Conservation (phyloP, 2,888 invertebrate genomes). For the Taenaris catops region DNA sequence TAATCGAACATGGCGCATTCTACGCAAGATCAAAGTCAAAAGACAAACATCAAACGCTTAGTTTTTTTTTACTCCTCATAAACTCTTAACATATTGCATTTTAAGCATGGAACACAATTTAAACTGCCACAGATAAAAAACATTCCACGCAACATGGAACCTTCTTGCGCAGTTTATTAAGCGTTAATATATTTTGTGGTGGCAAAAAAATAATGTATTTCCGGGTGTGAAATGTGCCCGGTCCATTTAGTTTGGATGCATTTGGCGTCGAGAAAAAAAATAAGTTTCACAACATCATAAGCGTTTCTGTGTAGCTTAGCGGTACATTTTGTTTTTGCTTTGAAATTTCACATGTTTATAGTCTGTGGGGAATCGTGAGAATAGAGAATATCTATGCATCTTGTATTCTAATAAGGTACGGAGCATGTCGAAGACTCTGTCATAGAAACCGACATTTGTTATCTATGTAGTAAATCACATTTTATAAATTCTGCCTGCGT, state of each 20-base stretch:
- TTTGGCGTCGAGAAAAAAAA: slow-evolving; percentile 44
- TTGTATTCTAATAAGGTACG: slow-evolving; percentile 48
- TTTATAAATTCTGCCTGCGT: slow-evolving; percentile 27
- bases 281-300: slow-evolving; percentile 35
- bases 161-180: slow-evolving; percentile 16
- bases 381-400: slow-evolving; percentile 37
- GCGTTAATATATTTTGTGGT: slow-evolving; percentile 13
- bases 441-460: slow-evolving; percentile 31
- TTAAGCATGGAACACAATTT: slow-evolving; percentile 26
- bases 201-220: slow-evolving; percentile 57
- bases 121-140: slow-evolving; percentile 17
- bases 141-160: slow-evolving; percentile 15
- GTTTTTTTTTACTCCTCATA: slow-evolving; percentile 29
- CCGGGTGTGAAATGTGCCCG: slow-evolving; percentile 71
- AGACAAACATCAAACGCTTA: slow-evolving; percentile 20
- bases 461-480: slow-evolving; percentile 29
- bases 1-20: slow-evolving; percentile 16
- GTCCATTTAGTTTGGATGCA: slow-evolving; percentile 58
- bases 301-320: slow-evolving; percentile 46
- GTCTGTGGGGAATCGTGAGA: slow-evolving; percentile 36
- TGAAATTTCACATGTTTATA: slow-evolving; percentile 26
- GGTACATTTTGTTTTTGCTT: slow-evolving; percentile 44
- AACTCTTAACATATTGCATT: slow-evolving; percentile 34
- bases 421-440: slow-evolving; percentile 24
- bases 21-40: slow-evolving; percentile 24